A percentile compares a stretch with the other conserved stretches of the same genome.
Evolutionary conservation across 2,888 invertebrate species (phyloP).

Genomic region (Thera obeliscata): DNA sequence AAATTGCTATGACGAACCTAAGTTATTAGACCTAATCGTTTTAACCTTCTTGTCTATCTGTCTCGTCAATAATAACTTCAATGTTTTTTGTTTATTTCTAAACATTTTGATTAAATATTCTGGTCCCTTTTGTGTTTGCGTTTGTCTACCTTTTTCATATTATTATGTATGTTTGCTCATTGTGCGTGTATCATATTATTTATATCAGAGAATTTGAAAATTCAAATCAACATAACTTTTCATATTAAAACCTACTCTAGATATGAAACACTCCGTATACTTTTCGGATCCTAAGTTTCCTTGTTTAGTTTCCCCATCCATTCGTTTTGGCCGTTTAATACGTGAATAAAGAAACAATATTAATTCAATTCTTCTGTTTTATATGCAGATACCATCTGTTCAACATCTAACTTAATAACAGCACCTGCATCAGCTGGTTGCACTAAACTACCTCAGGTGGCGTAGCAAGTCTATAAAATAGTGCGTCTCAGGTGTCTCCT

Average conservation of each 20-base stretch:
- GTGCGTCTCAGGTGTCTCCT: slow-evolving; percentile 42
- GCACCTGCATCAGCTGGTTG: slow-evolving; percentile 34
- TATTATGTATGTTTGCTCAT: too few relatives aligned
- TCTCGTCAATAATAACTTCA: background rate
- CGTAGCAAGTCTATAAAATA: slow-evolving; percentile 2
- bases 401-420: slow-evolving; percentile 7
- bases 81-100: background rate
- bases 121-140: background rate
- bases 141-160: too few relatives aligned
- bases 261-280: background rate
- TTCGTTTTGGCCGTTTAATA: background rate
- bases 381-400: background rate
- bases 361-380: background rate
- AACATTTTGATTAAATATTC: background rate
- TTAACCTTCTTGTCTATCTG: slow-evolving; percentile 16
- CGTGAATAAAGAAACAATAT: background rate
- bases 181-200: too few relatives aligned
- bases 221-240: too few relatives aligned
- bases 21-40: slow-evolving; percentile 16
- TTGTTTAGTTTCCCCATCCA: too few relatives aligned
- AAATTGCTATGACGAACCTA: slow-evolving; percentile 10
- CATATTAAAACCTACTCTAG: too few relatives aligned
- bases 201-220: too few relatives aligned
- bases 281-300: too few relatives aligned
- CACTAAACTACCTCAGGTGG: slow-evolving; percentile 51